Evolutionary conservation across 2,888 invertebrate genomes (phyloP), one percentile per base, ranked within the genome.

Genomic region (Idaea aversata): DNA sequence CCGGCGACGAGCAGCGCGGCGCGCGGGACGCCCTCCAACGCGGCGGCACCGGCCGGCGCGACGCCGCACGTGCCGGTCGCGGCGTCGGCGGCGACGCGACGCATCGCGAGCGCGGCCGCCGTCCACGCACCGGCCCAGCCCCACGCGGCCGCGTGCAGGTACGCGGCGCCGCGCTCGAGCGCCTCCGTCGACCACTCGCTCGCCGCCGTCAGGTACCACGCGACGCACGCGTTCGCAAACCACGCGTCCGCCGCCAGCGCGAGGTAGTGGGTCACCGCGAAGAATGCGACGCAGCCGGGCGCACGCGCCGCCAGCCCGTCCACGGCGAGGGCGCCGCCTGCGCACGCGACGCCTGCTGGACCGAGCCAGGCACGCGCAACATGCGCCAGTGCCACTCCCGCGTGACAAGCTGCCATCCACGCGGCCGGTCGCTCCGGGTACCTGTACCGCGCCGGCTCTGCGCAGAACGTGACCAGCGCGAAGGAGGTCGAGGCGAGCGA

Each of bases 161-260:
- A 96, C 16, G 97, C 96, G 0, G 97, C 96, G 36, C 97, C 96
- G 62, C 96, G 95, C 86, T 97, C 97, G 64, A 98, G 94, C 3
- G 98, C 97, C 88, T 98, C 98, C 67, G 97, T 97, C 35, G 97
- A 97, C 98, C 98, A 98, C 83, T 98, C 97, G 83, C 97, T 96
- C 61, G 97, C 97, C 0, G 98, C 97, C 5, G 97, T 97, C 62
- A 98, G 93, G 81, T 97, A 97, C 97, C 98, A 98, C 66, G 98
- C 97, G 62, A 97, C 94, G 69, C 97, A 96, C 63, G 98, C 95
- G 75, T 97, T 95, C 3, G 97, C 95, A 95, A 98, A 98, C 98
- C 98, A 97, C 68, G 96, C 94, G 77, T 96, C 95, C 67, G 96
- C 96, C 63, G 97, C 96, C 78, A 97, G 88, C 47, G 96, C 96